Conservation (phyloP, 1,140 invertebrate genomes). For the Paralvinella palmiformis region DNA sequence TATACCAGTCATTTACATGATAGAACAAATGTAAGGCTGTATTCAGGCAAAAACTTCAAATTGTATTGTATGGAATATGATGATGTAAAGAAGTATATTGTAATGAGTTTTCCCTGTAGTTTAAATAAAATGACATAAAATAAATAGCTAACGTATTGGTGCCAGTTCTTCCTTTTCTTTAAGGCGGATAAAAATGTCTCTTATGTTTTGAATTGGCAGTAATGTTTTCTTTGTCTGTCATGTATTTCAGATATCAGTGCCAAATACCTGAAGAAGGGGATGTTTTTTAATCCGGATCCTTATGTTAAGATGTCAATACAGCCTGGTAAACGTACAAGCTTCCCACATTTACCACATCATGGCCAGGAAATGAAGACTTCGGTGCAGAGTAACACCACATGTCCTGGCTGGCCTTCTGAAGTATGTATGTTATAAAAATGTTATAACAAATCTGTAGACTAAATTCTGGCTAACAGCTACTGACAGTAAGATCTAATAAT, state of each 20-base stretch:
- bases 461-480: too few relatives aligned
- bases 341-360: constrained; percentile 44
- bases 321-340: constrained; percentile 41
- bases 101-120: not conserved
- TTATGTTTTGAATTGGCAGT: not conserved
- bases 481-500: too few relatives aligned
- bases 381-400: constrained; percentile 48
- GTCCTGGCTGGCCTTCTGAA: constrained; percentile 48
- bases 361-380: constrained; percentile 46
- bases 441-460: too few relatives aligned
- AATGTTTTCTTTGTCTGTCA: constrained; percentile 21
- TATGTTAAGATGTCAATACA: constrained; percentile 52
- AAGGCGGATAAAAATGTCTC: not conserved
- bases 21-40: too few relatives aligned
- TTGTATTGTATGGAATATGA: not conserved
- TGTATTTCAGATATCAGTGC: constrained; percentile 47
- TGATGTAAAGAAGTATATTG: not conserved
- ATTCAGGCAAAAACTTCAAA: too few relatives aligned
- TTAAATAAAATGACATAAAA: not conserved
- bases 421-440: constrained; percentile 34
- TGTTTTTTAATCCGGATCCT: constrained; percentile 53
- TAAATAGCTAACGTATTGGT: not conserved
- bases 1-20: too few relatives aligned
- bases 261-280: constrained; percentile 42
- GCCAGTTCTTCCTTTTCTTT: not conserved